phyloP scores from a whole-genome alignment of 2,113 vertebrate genomes.

The Protobothrops mucrosquamatus region DNA sequence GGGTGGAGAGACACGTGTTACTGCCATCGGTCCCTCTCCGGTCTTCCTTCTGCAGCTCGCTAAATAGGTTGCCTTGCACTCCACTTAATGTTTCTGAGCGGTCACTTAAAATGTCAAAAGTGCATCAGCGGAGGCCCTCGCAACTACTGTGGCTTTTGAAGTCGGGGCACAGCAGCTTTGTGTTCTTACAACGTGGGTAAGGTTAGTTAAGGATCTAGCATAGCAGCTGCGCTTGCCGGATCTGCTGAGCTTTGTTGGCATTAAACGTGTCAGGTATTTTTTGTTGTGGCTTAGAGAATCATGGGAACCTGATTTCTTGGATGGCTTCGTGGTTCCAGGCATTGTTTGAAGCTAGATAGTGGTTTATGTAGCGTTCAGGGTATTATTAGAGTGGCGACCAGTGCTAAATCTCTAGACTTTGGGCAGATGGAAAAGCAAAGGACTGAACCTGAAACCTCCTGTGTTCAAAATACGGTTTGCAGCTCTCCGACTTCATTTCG shows the following conservation, averaged over 20 bases:
- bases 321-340: neutral
- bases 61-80: neutral
- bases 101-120: no score
- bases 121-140: neutral
- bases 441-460: neutral
- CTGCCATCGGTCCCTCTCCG: no score
- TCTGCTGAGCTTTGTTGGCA: neutral
- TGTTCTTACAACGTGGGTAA: neutral
- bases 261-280: neutral
- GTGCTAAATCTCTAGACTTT: neutral
- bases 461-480: neutral
- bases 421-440: neutral
- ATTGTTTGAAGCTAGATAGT: neutral
- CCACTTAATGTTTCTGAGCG: neutral
- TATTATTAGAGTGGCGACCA: neutral
- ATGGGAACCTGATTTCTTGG: neutral
- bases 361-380: neutral
- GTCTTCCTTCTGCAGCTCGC: neutral
- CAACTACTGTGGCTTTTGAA: neutral
- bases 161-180: neutral
- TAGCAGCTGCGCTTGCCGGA: neutral
- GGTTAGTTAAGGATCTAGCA: neutral
- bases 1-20: neutral
- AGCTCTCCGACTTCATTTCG: neutral
- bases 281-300: neutral